phyloP scores from a whole-genome alignment of 1,140 invertebrate species.

The Calliphora vicina region DNA sequence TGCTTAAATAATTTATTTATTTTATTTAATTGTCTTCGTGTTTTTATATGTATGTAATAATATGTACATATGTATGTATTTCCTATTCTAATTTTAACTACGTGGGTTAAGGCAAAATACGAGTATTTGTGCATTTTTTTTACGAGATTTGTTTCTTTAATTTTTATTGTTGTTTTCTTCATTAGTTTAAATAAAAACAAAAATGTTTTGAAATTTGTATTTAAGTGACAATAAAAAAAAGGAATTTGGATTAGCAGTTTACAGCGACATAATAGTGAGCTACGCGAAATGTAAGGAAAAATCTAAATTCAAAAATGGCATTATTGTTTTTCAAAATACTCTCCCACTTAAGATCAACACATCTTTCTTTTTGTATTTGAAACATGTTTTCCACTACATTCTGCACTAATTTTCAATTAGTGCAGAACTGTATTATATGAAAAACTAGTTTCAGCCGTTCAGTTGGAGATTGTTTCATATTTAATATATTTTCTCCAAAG shows the following conservation, averaged over 20 bases:
- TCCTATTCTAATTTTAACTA: slow-evolving; percentile 28
- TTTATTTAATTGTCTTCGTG: slow-evolving; percentile 22
- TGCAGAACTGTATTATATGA: too few species aligned
- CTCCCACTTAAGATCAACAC: too few species aligned
- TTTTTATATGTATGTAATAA: neutral
- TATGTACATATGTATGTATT: neutral
- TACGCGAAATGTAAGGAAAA: too few species aligned
- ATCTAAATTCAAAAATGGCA: too few species aligned
- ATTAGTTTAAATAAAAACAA: neutral
- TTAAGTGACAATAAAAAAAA: neutral
- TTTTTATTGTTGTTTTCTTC: neutral
- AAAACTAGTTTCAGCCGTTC: too few species aligned
- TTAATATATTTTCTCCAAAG: too few species aligned
- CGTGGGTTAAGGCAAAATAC: slow-evolving; percentile 28
- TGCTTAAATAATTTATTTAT: neutral
- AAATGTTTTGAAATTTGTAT: neutral
- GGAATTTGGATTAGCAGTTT: too few species aligned
- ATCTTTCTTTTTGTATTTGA: too few species aligned
- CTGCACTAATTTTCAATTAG: too few species aligned
- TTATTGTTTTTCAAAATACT: too few species aligned
- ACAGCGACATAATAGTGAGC: neutral
- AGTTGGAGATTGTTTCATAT: too few species aligned
- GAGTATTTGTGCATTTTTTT: neutral
- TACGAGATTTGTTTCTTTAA: neutral
- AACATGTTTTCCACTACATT: too few species aligned